phyloP scores from a whole-genome alignment of 2,888 invertebrate genomes.

The Podabrus alpinus region DNA sequence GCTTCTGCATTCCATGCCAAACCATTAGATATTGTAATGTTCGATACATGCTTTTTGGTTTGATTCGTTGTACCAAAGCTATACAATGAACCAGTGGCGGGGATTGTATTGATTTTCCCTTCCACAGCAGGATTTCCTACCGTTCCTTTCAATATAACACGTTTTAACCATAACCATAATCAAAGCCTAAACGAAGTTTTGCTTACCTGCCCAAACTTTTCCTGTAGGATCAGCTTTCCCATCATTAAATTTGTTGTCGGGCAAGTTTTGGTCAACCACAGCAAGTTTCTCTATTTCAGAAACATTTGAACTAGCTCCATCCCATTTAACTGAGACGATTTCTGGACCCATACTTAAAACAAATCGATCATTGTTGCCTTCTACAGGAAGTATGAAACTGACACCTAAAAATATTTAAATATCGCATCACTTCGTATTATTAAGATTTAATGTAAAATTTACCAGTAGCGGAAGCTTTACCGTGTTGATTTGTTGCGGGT shows the following conservation, averaged over 20 bases:
- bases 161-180: too few relatives aligned
- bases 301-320: slow-evolving; percentile 58
- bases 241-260: slow-evolving; percentile 69
- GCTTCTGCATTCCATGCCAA: slow-evolving; percentile 71
- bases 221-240: slow-evolving; percentile 75
- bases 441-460: neutral
- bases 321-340: slow-evolving; percentile 66
- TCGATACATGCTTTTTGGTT: slow-evolving; percentile 35
- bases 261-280: slow-evolving; percentile 60
- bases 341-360: slow-evolving; percentile 63
- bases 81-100: slow-evolving; percentile 21
- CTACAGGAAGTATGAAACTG: slow-evolving; percentile 62
- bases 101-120: neutral
- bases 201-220: slow-evolving; percentile 68
- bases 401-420: neutral
- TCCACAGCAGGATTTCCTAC: neutral
- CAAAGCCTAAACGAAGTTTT: too few relatives aligned
- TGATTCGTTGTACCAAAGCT: slow-evolving; percentile 7
- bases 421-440: neutral
- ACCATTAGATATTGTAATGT: slow-evolving; percentile 62
- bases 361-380: slow-evolving; percentile 62
- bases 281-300: slow-evolving; percentile 57
- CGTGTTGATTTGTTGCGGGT: slow-evolving; percentile 39
- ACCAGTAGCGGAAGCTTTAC: slow-evolving; percentile 39
- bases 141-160: slow-evolving; percentile 7